Base-by-base conservation (phyloP, 2,113 vertebrate species). In the Tyto alba region DNA sequence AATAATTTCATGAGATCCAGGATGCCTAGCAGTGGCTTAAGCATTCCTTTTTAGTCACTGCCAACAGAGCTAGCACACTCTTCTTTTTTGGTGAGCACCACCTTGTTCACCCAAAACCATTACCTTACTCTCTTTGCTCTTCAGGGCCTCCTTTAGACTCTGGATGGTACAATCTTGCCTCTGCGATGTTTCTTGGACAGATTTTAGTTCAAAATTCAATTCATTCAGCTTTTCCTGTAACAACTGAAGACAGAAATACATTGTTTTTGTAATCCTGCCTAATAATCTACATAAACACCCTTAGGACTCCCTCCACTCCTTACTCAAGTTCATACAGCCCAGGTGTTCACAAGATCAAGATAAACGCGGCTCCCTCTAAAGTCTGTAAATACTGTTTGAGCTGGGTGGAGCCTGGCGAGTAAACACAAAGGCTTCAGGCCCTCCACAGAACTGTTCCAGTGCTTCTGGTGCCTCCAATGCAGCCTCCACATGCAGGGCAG, bases 111-210 rank as follows among this genome's bases (percentile, higher is more conserved):
- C 73, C 29, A 13, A 12, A 43, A 40, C 68, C 59, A 63, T 96
- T 96, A 99, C 99, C 99, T 99, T 99, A 29, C 75, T 98, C 52
- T 99, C 99, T 95, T 98, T 99, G 97, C 98, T 98, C 92, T 97
- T 98, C 41, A 98, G 94, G 13, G 96, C 96, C 71, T 99, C 98
- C 0, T 86, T 98, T 95, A 99, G 97, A 92, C 97, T 98, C 95
- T 99, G 98, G 96, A 99, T 97, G 55, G 96, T 98, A 80, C 91
- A 88, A 86, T 99, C 98, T 95, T 99, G 98, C 66, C 96, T 98
- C 92, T 98, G 98, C 1, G 98, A 98, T 38, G 98, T 97, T 75
- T 99, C 98, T 86, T 96, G 98, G 52, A 95, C 96, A 30, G 97
- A 97, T 34, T 97, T 98, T 36, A 99, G 95, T 75, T 99, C 98